Evolutionary conservation across 2,888 invertebrate genomes (phyloP).

Genomic region (Penaeus monodon): DNA sequence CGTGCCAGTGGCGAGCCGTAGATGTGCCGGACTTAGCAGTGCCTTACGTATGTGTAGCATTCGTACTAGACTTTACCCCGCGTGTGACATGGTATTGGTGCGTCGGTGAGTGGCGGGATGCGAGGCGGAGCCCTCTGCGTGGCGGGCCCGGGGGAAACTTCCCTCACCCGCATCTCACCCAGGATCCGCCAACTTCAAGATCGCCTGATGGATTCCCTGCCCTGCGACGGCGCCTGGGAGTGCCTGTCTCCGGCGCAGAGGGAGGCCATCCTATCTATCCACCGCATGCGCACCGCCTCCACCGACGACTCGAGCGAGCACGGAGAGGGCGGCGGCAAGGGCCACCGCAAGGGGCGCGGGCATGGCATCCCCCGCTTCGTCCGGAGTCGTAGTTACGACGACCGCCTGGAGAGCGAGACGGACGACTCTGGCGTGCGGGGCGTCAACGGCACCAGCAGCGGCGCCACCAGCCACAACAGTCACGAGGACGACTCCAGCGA

Average conservation of each 20-base stretch:
- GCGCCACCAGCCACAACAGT: slow-evolving; percentile 58
- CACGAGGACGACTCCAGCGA: slow-evolving; percentile 63
- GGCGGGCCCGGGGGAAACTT: slow-evolving; percentile 48
- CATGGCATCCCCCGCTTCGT: slow-evolving; percentile 19
- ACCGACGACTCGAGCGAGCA: slow-evolving; percentile 46
- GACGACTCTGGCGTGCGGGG: slow-evolving; percentile 64
- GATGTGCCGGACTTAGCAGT: slow-evolving; percentile 9
- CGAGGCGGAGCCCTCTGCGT: slow-evolving; percentile 59
- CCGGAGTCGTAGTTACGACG: slow-evolving; percentile 63
- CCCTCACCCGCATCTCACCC: slow-evolving; percentile 55
- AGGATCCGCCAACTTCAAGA: slow-evolving; percentile 63
- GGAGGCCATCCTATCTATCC: slow-evolving; percentile 63
- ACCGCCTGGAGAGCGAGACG: slow-evolving; percentile 64
- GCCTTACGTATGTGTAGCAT: slow-evolving; percentile 3
- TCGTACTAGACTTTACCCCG: slow-evolving; percentile 2
- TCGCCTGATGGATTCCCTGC: slow-evolving; percentile 63
- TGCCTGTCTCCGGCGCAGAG: slow-evolving; percentile 64
- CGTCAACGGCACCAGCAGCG: slow-evolving; percentile 53
- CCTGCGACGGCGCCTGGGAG: slow-evolving; percentile 64
- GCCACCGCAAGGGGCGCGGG: slow-evolving; percentile 9
- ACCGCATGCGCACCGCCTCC: slow-evolving; percentile 44
- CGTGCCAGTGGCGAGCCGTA: background rate
- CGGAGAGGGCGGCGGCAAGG: slow-evolving; percentile 41
- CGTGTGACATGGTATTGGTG: slow-evolving; percentile 18
- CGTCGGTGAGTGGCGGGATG: slow-evolving; percentile 41